phyloP scores from a whole-genome alignment of 2,888 invertebrate species.

The Epinotia bilunana region DNA sequence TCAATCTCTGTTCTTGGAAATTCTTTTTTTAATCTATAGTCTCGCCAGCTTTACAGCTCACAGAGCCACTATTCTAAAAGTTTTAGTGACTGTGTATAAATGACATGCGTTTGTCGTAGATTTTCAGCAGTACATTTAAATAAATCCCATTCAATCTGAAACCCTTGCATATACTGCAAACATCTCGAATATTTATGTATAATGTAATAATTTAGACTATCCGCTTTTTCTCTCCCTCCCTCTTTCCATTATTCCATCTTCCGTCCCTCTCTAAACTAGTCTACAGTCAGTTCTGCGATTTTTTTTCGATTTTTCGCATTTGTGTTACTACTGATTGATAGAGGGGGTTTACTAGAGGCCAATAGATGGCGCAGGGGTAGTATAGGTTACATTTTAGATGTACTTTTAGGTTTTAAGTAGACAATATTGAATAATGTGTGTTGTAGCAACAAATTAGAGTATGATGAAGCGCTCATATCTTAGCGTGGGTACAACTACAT shows the following conservation, averaged over 20 bases:
- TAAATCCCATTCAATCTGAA: constrained; percentile 48
- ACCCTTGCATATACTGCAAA: constrained; percentile 55
- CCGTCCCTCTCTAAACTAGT: constrained; percentile 58
- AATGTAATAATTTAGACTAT: constrained; percentile 78
- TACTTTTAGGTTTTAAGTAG: background rate
- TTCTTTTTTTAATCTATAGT: no score
- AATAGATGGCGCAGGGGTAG: constrained; percentile 48
- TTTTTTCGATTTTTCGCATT: constrained; percentile 70
- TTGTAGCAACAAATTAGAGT: no score
- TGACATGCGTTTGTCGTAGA: no score
- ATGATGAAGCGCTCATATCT: no score
- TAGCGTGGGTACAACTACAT: no score
- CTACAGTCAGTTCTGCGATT: constrained; percentile 58
- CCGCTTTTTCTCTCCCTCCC: constrained; percentile 55
- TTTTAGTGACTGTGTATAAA: no score
- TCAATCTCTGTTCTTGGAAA: no score
- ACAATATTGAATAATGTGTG: background rate
- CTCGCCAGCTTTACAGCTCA: no score
- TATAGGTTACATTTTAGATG: no score
- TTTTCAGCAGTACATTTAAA: background rate
- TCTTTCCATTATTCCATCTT: constrained; percentile 47
- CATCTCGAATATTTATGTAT: constrained; percentile 74
- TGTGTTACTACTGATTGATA: constrained; percentile 68
- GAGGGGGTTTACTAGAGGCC: constrained; percentile 47
- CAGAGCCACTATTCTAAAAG: no score